Evolutionary conservation across 2,113 vertebrate species (phyloP).

Genomic region (Oostethus manadensis): DNA sequence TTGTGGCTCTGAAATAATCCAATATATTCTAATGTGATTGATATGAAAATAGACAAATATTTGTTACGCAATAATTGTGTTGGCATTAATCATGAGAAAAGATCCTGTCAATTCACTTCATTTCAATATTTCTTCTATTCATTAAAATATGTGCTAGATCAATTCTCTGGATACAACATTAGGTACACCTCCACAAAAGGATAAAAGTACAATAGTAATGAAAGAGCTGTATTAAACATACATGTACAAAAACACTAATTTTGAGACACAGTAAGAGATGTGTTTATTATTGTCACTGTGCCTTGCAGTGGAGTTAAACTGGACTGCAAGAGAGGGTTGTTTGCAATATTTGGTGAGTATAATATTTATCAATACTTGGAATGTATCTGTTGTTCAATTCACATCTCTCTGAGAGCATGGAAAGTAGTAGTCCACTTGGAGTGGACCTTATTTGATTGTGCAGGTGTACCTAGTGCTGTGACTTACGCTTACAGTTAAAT

Average conservation of each 20-base stretch:
- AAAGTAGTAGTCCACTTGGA: not conserved
- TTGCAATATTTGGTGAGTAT: no score
- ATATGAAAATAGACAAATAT: slow-evolving; percentile 37
- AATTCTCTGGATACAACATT: slow-evolving; percentile 8
- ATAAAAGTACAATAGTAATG: not conserved
- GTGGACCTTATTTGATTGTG: not conserved
- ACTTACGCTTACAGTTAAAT: no score
- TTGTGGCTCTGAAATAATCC: slow-evolving; percentile 43
- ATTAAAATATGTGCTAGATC: slow-evolving; percentile 10
- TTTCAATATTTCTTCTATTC: slow-evolving; percentile 10
- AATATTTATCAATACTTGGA: no score
- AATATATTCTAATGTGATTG: slow-evolving; percentile 40
- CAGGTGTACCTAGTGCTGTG: not conserved
- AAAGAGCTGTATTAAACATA: no score
- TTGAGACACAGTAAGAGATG: no score
- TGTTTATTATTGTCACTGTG: no score
- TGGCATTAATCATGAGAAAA: slow-evolving; percentile 25
- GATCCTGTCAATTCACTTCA: slow-evolving; percentile 10
- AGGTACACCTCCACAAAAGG: no score
- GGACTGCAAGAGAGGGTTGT: no score
- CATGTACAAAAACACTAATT: no score
- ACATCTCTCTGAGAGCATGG: not conserved
- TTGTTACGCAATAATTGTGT: slow-evolving; percentile 40
- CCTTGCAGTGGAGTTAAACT: no score
- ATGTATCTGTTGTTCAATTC: no score